Evolutionary conservation across 1,140 invertebrate species (phyloP), one percentile per base, ranked within the genome.

Genomic region (Oreohelix idahoensis): DNA sequence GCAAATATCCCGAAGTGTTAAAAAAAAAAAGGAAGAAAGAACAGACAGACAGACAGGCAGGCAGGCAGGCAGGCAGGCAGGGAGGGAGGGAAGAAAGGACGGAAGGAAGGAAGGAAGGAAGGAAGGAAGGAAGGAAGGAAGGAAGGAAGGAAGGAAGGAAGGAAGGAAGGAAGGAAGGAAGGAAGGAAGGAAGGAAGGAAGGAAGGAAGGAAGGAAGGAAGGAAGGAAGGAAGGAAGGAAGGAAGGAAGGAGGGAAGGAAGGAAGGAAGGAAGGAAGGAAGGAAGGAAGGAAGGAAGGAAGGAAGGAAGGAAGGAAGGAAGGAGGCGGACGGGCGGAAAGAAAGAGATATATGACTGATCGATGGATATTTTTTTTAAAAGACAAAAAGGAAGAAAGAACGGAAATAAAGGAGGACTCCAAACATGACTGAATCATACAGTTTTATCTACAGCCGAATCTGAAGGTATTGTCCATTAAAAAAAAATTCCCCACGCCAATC

Each of bases 161-260:
- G n/a, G 53, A 58, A n/a, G 15, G 53, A 58, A n/a, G n/a, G 53
- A 58, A n/a, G n/a, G n/a, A 17, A n/a, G n/a, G n/a, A n/a, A 58
- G 53, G n/a, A 17, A 58, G 53, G n/a, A 58, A n/a, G 53, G n/a
- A n/a, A 58, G n/a, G n/a, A n/a, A 58, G 15, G n/a, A 58, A n/a
- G n/a, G 53, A 58, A n/a, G n/a, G 53, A 58, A n/a, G n/a, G 53
- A 58, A 58, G n/a, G 53, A 58, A n/a, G n/a, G 53, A 58, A n/a
- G n/a, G 53, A 58, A 58, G n/a, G 53, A 58, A n/a, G n/a, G 53
- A 58, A n/a, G n/a, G 53, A 58, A n/a, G n/a, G 53, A 58, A n/a
- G n/a, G 53, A 58, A n/a, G n/a, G 53, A 58, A n/a, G n/a, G 53
- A 58, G 53, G n/a, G 53, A 58, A n/a, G 53, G 53, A 58, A n/a